These are phyloP conservation scores for Pristionchus japonicus DNA, from an alignment of 2,888 invertebrate genomes.

Conservation along the genomic window DNA sequence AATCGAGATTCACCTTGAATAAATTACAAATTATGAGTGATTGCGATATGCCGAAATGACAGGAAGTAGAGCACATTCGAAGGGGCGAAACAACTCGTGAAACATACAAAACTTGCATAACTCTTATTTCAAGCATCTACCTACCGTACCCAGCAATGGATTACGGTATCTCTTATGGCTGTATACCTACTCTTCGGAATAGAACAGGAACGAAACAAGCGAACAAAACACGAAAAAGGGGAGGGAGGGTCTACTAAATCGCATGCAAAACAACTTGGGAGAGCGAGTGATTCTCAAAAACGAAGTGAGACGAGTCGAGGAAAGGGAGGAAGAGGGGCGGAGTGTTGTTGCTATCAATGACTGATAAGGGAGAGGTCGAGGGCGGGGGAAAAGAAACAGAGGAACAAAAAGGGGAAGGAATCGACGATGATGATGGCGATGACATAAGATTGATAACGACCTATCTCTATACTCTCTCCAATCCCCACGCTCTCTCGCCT, in stretches of 20 bases:
- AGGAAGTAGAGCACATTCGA: constrained; percentile 1
- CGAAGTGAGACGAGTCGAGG: not conserved
- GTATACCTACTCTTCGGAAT: not conserved
- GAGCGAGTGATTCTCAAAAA: not conserved
- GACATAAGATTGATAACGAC: not conserved
- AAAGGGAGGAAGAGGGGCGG: not conserved
- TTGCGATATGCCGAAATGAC: not conserved
- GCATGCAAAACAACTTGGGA: not conserved
- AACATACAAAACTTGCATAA: not conserved
- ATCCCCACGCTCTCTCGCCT: not conserved
- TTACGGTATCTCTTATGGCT: not conserved
- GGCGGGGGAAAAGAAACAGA: not conserved
- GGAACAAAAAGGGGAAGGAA: not conserved
- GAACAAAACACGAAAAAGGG: not conserved
- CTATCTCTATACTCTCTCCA: not conserved
- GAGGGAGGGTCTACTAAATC: not conserved
- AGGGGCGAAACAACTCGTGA: not conserved
- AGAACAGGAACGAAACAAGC: not conserved
- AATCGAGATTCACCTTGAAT: not conserved
- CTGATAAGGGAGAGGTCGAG: not conserved
- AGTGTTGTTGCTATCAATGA: not conserved
- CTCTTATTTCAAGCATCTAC: not conserved
- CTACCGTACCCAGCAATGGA: not conserved
- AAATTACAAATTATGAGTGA: not conserved
- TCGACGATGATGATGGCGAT: not conserved